phyloP scores from a whole-genome alignment of 2,113 vertebrate species.

The Loxodonta africana region DNA sequence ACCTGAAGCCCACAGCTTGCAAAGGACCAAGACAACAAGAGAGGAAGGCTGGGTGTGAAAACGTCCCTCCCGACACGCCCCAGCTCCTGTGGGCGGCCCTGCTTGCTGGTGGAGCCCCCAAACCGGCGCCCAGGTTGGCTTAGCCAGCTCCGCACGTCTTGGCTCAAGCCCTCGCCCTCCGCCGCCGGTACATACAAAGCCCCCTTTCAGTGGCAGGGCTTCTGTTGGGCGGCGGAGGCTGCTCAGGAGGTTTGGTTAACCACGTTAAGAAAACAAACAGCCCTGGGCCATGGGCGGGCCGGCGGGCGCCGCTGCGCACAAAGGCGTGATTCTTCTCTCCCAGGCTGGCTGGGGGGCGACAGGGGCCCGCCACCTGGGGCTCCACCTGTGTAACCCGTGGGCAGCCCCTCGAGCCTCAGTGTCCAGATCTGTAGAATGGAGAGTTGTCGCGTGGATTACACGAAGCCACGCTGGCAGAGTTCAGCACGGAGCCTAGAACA shows the following conservation, averaged over 20 bases:
- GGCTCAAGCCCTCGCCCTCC: background rate
- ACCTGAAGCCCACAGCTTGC: background rate
- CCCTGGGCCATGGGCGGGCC: background rate
- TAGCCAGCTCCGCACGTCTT: background rate
- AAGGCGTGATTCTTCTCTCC: constrained; percentile 68
- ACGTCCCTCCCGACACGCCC: background rate
- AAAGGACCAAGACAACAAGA: background rate
- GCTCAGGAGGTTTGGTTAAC: constrained; percentile 66
- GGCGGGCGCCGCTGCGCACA: constrained; percentile 5
- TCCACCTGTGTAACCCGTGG: background rate
- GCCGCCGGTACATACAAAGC: constrained; percentile 49
- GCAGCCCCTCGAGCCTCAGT: background rate
- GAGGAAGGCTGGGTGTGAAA: background rate
- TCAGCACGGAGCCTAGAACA: background rate
- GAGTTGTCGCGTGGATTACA: background rate
- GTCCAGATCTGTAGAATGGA: background rate
- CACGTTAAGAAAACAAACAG: constrained; percentile 77
- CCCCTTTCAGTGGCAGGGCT: constrained; percentile 49
- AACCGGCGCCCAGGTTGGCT: background rate
- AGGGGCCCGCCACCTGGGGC: background rate
- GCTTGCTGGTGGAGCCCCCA: background rate
- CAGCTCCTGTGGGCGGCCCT: background rate
- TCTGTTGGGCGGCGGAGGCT: background rate
- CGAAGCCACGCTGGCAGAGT: background rate
- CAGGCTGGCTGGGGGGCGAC: background rate